phyloP scores from a whole-genome alignment of 2,888 invertebrate species.

The Nasonia oneida region DNA sequence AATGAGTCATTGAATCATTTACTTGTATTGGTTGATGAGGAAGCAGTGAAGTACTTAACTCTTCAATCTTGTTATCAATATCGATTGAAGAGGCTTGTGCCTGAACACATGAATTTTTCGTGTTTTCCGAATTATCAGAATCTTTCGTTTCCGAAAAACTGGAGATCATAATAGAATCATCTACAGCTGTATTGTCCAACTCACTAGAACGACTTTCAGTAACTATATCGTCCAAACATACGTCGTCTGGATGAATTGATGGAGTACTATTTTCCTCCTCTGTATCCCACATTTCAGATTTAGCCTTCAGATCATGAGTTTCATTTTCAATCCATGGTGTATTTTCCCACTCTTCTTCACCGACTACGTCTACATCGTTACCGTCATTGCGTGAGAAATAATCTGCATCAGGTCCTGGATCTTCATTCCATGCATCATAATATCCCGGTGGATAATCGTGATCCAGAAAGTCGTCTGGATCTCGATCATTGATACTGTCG shows the following conservation, averaged over 20 bases:
- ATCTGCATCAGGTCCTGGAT: slow-evolving; percentile 56
- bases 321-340: not conserved
- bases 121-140: slow-evolving; percentile 52
- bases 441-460: slow-evolving; percentile 13
- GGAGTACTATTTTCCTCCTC: slow-evolving; percentile 43
- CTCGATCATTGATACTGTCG: slow-evolving; percentile 36
- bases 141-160: slow-evolving; percentile 59
- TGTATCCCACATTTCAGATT: not conserved
- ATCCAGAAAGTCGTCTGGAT: slow-evolving; percentile 52
- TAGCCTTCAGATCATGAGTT: slow-evolving; percentile 33
- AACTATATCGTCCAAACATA: slow-evolving; percentile 54
- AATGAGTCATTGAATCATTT: slow-evolving; percentile 23
- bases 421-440: slow-evolving; percentile 59
- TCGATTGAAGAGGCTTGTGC: slow-evolving; percentile 9
- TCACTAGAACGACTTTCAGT: slow-evolving; percentile 52
- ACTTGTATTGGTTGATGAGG: slow-evolving; percentile 1
- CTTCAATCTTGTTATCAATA: slow-evolving; percentile 17
- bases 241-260: slow-evolving; percentile 55
- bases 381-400: slow-evolving; percentile 37
- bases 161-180: slow-evolving; percentile 53
- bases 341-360: slow-evolving; percentile 41
- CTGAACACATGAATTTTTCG: slow-evolving; percentile 11
- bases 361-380: slow-evolving; percentile 41
- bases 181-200: slow-evolving; percentile 46
- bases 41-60: slow-evolving; percentile 18